A percentile compares a stretch with the other conserved stretches of the same genome.
Evolutionary conservation across 2,797 vertebrate species (phyloP).

Genomic region (Acanthurus leucopareius): DNA sequence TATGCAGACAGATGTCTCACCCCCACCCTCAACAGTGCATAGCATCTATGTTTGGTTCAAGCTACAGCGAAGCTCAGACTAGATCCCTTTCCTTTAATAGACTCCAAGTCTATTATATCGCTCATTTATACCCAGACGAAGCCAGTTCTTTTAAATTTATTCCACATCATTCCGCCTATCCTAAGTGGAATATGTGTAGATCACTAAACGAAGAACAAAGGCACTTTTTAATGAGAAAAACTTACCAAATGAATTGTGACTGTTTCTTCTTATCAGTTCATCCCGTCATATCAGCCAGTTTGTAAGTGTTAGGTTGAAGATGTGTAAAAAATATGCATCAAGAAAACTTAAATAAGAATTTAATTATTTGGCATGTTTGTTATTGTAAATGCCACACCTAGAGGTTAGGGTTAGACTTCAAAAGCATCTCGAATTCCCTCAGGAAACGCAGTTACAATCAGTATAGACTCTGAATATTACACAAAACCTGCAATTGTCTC

Average conservation of each 20-base stretch:
- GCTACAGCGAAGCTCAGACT: constrained; percentile 10
- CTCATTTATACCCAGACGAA: constrained; percentile 28
- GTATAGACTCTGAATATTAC: not conserved
- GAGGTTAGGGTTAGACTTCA: not conserved
- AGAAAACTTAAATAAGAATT: no score
- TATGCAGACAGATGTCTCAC: constrained; percentile 65
- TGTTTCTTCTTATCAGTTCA: not conserved
- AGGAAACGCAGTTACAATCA: not conserved
- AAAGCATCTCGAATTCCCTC: not conserved
- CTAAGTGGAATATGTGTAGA: constrained; percentile 21
- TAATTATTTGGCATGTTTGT: no score
- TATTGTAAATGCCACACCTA: no score
- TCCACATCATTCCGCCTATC: constrained; percentile 16
- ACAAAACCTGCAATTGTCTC: not conserved
- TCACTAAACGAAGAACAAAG: not conserved
- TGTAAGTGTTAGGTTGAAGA: not conserved
- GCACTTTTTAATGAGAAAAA: not conserved
- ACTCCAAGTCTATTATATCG: constrained; percentile 13
- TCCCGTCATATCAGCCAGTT: not conserved
- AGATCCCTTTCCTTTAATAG: constrained; percentile 35
- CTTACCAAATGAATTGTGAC: not conserved
- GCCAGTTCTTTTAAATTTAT: constrained; percentile 23
- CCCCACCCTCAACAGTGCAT: constrained; percentile 32
- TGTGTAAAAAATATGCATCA: not conserved
- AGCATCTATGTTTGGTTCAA: constrained; percentile 46